Base-by-base conservation (phyloP, 1,140 invertebrate species). In the Drosophila jambulina region DNA sequence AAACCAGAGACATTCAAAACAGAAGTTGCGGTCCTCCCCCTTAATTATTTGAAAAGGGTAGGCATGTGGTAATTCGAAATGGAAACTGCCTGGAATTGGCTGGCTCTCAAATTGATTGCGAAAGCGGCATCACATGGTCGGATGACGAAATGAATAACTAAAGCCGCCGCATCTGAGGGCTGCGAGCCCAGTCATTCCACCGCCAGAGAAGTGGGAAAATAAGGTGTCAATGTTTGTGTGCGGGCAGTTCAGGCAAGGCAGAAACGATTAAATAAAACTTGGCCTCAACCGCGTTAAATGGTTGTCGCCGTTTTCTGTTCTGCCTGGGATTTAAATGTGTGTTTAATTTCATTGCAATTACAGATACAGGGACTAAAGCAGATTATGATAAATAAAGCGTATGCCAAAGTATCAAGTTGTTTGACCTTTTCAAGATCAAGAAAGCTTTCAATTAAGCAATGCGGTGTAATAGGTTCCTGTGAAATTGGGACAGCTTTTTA, bases 261-360 rank as follows among this genome's bases (percentile, higher is more conserved):
- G 61, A 64, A 60, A 13, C 64, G 45, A 83, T 83, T 83, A 76
- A 76, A 79, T 83, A 57, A 71, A 79, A 68, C 76, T 63, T 32
- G 43, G 48, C 27, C 56, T 53, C 63, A 58, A 84, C 76, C 67
- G 64, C 71, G 64, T 68, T 49, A 32, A 78, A 70, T 67, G 43
- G 23, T 9, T 36, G 38, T 56, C 8, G 63, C 59, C 53, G 45
- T 64, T 76, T 65, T 45, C 59, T 65, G 46, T 29, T 57, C 25
- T 51, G 51, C 34, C 42, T 63, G 67, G 51, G 54, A 75, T 46
- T 69, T 59, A 78, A 43, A 72, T 63, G 32, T 7, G 45, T 13
- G 7, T 8, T 17, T 23, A 15, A 15, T 6, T 45, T 23, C 5
- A 13, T 45, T 13, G 19, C 4, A 21, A 45, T 6, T 4, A 9